These are phyloP conservation scores for Molothrus ater DNA, from an alignment of 2,797 vertebrate genomes.

Conservation along the genomic window DNA sequence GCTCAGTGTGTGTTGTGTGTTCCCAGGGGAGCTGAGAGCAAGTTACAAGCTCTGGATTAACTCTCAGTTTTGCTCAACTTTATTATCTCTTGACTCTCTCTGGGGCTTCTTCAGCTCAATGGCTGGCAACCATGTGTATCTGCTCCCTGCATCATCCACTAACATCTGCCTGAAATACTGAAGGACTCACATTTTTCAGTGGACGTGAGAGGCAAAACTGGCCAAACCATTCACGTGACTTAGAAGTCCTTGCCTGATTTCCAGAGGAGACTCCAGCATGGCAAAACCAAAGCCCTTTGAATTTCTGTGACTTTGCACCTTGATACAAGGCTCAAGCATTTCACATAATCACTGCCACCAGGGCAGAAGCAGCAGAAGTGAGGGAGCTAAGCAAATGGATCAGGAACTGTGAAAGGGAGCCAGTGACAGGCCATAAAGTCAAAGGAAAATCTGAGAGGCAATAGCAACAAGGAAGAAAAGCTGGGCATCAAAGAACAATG, in stretches of 20 bases:
- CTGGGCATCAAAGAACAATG: not conserved
- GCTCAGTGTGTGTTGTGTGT: slow-evolving; percentile 32
- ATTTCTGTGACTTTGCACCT: not conserved
- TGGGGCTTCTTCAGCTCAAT: slow-evolving; percentile 28
- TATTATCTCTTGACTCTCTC: slow-evolving; percentile 15
- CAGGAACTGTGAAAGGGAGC: not conserved
- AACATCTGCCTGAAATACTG: slow-evolving; percentile 46
- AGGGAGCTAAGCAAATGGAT: not conserved
- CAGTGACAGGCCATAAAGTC: not conserved
- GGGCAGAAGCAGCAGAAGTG: not conserved
- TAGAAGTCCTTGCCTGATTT: not conserved
- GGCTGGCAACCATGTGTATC: slow-evolving; percentile 25
- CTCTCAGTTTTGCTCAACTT: slow-evolving; percentile 34
- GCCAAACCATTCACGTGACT: not conserved
- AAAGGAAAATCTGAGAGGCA: not conserved
- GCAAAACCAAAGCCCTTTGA: not conserved
- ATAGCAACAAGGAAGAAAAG: not conserved
- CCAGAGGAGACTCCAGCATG: not conserved
- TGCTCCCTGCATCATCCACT: slow-evolving; percentile 30
- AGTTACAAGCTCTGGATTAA: slow-evolving; percentile 32
- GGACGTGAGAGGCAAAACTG: not conserved
- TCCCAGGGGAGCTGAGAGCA: not conserved
- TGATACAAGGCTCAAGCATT: not conserved
- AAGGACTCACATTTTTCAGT: not conserved
- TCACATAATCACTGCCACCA: not conserved